Evolutionary conservation across 2,888 invertebrate genomes (phyloP).

Genomic region (Pseudoips prasinana): DNA sequence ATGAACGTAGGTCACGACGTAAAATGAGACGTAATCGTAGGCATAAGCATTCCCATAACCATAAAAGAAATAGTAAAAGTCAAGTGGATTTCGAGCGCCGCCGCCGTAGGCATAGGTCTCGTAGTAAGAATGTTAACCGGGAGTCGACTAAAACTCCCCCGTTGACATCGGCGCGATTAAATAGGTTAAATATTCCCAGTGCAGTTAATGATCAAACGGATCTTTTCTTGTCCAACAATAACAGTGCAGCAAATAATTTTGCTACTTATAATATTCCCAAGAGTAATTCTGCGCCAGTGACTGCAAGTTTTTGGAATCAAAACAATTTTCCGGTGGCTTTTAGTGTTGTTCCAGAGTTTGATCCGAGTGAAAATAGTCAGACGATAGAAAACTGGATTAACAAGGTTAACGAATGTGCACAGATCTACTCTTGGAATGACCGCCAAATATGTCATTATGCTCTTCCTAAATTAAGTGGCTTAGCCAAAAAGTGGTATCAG

Average conservation of each 20-base stretch:
- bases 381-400: slow-evolving; percentile 22
- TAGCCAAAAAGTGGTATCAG: slow-evolving; percentile 27
- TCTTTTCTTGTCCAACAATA: background rate
- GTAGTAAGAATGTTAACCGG: background rate
- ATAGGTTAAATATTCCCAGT: background rate
- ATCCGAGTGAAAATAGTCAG: slow-evolving; percentile 21
- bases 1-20: too few species aligned
- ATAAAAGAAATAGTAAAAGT: background rate
- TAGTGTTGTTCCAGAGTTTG: slow-evolving; percentile 21
- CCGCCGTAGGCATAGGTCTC: too few species aligned
- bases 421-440: slow-evolving; percentile 25
- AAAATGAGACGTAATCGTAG: background rate
- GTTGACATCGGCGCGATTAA: background rate
- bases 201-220: too few species aligned
- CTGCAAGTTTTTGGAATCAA: slow-evolving; percentile 1
- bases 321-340: background rate
- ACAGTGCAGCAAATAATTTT: background rate
- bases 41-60: background rate
- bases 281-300: background rate
- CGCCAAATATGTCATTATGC: slow-evolving; percentile 22
- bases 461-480: slow-evolving; percentile 19
- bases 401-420: slow-evolving; percentile 20
- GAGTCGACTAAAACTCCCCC: background rate
- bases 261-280: too few species aligned
- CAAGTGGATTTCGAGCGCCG: background rate